These are phyloP conservation scores for Coreoperca whiteheadi DNA, from an alignment of 2,113 vertebrate genomes.

Conservation along the genomic window DNA sequence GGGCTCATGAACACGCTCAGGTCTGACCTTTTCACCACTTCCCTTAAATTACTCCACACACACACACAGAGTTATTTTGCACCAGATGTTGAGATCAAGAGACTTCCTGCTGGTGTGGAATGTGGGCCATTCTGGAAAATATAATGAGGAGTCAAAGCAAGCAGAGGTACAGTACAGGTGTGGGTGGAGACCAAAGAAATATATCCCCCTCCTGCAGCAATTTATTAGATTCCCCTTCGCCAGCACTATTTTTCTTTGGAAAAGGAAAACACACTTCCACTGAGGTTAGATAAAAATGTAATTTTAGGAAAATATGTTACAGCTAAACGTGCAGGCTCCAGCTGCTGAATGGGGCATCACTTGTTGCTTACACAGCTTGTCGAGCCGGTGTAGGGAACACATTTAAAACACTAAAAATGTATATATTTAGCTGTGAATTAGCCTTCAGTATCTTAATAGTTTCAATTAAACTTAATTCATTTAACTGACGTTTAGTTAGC, in stretches of 20 bases:
- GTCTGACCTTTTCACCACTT: conserved; percentile 69
- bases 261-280: neutral
- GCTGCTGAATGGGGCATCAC: conserved; percentile 6
- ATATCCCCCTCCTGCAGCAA: conserved; percentile 19
- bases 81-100: conserved; percentile 78
- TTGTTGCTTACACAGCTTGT: conserved; percentile 11
- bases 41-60: conserved; percentile 68
- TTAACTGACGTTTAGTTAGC: neutral
- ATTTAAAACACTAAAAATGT: too few relatives aligned
- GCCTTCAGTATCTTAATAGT: too few relatives aligned
- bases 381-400: neutral
- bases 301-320: conserved; percentile 9
- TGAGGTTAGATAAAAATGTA: neutral
- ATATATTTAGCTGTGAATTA: neutral
- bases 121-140: conserved; percentile 75
- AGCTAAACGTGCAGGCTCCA: neutral
- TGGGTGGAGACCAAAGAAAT: conserved; percentile 50
- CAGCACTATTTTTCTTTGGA: conserved; percentile 24
- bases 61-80: conserved; percentile 20
- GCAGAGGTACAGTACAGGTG: conserved; percentile 65
- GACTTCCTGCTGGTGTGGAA: conserved; percentile 72
- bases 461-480: neutral
- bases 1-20: conserved; percentile 11
- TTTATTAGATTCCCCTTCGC: conserved; percentile 40
- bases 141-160: conserved; percentile 61